Base-by-base conservation (phyloP, 1,140 invertebrate species). In the Anastrepha obliqua region DNA sequence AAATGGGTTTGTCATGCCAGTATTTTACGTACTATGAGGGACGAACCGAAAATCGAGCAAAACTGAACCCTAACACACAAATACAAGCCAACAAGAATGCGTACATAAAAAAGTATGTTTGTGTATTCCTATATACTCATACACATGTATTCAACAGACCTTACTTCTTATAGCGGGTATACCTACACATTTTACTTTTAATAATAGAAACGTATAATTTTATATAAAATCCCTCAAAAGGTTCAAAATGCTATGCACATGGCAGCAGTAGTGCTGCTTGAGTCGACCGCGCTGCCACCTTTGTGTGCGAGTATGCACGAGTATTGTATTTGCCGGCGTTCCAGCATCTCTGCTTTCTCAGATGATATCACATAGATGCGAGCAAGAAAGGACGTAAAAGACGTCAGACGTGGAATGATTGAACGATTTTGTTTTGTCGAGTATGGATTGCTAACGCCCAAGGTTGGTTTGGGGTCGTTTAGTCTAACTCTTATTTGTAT, bases 201-300 rank as follows among this genome's bases (percentile, higher is more conserved):
- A 81, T 81, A 81, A 81, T 81, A 47, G 47, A 20, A 81, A 81
- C 47, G 47, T 81, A 81, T 51, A 81, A 81, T 55, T 81, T 81
- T 81, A 51, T 55, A 81, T 47, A 81, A 81, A 81, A 81, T 81
- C 74, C 74, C 74, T 81, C 17, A 81, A 81, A 81, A 81, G 74
- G 74, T 81, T 29, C 74, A 81, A 51, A 17, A 29, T 81, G 51
- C n/a, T 81, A 81, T 81, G 55, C 74, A 81, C 39, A 74, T 47
- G 39, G 39, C 67, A 47, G 17, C 39, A 6, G 11, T 42, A 39
- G 39, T 44, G 67, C 67, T 74, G 67, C 15, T 44, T 11, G 13
- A 44, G 42, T 15, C 67, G 67, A 44, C 42, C 7, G 67, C 42
- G 67, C 3, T 15, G 67, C 39, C 17, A 42, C 7, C 42, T 74